Evolutionary conservation across 1,140 invertebrate species (phyloP).

Genomic region (Diploscapter pachys): DNA sequence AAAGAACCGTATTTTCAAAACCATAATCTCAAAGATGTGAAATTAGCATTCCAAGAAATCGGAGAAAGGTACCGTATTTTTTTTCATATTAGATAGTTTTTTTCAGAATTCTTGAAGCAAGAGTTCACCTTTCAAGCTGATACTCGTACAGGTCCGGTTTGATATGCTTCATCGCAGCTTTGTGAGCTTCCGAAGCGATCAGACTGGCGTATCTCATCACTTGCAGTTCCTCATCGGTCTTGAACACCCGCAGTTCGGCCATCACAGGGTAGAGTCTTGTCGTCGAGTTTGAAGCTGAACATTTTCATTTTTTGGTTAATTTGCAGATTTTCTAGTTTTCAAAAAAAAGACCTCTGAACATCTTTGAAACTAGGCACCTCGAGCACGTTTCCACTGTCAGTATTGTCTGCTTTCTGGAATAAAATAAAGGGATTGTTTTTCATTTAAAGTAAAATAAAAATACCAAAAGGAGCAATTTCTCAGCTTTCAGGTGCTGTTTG

Average conservation of each 20-base stretch:
- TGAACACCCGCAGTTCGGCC: slow-evolving; percentile 56
- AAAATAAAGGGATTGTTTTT: slow-evolving; percentile 10
- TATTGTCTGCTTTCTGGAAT: slow-evolving; percentile 46
- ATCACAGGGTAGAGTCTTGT: slow-evolving; percentile 46
- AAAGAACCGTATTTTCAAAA: neutral
- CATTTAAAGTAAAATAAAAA: neutral
- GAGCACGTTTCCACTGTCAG: slow-evolving; percentile 38
- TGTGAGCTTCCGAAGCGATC: slow-evolving; percentile 39
- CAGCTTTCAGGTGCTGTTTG: slow-evolving; percentile 16
- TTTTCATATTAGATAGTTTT: neutral
- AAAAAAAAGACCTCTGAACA: neutral
- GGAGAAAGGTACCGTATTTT: neutral
- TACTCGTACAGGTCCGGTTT: slow-evolving; percentile 70
- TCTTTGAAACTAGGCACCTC: slow-evolving; percentile 29
- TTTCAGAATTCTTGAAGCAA: neutral
- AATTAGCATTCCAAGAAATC: too few species aligned
- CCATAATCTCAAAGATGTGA: neutral
- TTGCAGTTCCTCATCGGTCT: slow-evolving; percentile 52
- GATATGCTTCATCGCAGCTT: slow-evolving; percentile 38
- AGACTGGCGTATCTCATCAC: slow-evolving; percentile 37
- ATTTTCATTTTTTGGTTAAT: neutral
- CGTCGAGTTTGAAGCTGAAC: slow-evolving; percentile 29
- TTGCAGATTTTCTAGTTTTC: neutral
- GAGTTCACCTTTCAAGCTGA: slow-evolving; percentile 72
- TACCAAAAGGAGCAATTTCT: slow-evolving; percentile 40